Evolutionary conservation across 2,113 vertebrate species (phyloP).

Genomic region (Leptodactylus fuscus): DNA sequence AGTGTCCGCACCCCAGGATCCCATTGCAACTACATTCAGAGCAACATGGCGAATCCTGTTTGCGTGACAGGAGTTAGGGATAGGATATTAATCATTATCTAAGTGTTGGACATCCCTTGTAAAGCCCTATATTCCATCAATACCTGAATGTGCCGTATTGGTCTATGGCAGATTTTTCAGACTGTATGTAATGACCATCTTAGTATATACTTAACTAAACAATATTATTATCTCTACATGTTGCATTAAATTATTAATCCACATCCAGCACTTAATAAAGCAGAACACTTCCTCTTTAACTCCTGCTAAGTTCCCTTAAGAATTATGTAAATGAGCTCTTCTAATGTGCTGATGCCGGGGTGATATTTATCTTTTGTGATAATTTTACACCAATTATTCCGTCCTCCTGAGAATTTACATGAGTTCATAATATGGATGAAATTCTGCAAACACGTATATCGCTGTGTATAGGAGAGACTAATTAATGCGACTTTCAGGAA

Average conservation of each 20-base stretch:
- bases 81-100: too few species aligned
- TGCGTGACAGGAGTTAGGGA: too few species aligned
- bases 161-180: too few species aligned
- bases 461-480: neutral
- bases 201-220: too few species aligned
- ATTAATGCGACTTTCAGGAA: neutral
- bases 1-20: too few species aligned
- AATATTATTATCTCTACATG: neutral
- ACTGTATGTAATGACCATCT: neutral
- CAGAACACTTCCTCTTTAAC: conserved; percentile 1
- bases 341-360: neutral
- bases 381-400: neutral
- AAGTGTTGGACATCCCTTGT: too few species aligned
- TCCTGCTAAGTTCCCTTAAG: neutral
- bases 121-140: neutral
- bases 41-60: too few species aligned
- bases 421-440: neutral
- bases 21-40: too few species aligned
- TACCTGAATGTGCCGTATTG: neutral
- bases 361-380: conserved; percentile 5
- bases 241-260: neutral
- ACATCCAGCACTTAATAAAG: neutral
- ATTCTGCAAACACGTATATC: neutral
- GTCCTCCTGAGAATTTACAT: neutral
- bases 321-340: neutral